Evolutionary conservation across 2,888 invertebrate genomes (phyloP), one percentile per base, ranked within the genome.

Genomic region (Harmothoe impar): DNA sequence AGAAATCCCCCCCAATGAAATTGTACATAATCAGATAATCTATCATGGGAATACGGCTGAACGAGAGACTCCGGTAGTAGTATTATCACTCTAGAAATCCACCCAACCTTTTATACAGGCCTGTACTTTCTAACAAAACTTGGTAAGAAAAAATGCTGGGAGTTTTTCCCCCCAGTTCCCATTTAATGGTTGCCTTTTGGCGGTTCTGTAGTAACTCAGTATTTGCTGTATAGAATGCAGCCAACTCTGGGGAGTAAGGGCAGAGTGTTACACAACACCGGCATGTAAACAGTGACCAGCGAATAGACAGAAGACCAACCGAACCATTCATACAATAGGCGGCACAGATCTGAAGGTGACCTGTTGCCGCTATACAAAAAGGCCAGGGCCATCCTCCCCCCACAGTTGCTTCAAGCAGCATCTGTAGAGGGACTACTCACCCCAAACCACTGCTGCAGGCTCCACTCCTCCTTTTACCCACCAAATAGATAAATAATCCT

Each of bases 31-130:
- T 43, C 43, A 43, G 3, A 43, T n/a, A n/a, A n/a, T 43, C 43
- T 43, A 43, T 7, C 3, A 43, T 7, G 43, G 43, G 43, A 43
- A 43, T 43, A n/a, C n/a, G n/a, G n/a, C n/a, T n/a, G n/a, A n/a
- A n/a, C n/a, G n/a, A n/a, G 62, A 62, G 23, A n/a, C 20, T 62
- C 62, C 7, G 10, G 54, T 52, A n/a, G n/a, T 62, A 62, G 62
- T 62, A 62, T 62, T 62, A 62, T 20, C 62, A 20, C n/a, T 62
- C 20, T n/a, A 62, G 62, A 62, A 62, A 62, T 62, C 62, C 62
- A 52, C 54, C 54, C 54, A 52, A 52, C 54, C 10, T 17, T 52
- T 52, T 52, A n/a, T 52, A 52, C 54, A 62, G 62, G 7, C 62
- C 20, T 62, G 62, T n/a, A n/a, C n/a, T 62, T 62, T 20, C 62